A percentile compares a stretch with the other conserved stretches of the same genome.
Evolutionary conservation across 2,797 vertebrate species (phyloP).

Genomic region (Danio aesculapii): DNA sequence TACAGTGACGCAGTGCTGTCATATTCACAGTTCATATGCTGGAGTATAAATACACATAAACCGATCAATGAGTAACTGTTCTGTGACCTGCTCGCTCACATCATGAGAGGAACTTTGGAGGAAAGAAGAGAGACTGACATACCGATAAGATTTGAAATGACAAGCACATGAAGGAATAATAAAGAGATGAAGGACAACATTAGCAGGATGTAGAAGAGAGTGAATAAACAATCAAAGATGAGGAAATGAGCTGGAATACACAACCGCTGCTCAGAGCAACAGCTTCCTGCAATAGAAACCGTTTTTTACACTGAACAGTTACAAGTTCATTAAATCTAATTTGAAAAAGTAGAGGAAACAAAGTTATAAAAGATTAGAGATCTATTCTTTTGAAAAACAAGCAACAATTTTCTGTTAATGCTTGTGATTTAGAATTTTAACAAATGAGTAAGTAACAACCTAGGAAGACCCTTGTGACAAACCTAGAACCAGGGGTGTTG

Average conservation of each 20-base stretch:
- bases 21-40: conserved; percentile 25
- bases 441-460: background rate
- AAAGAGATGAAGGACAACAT: conserved; percentile 9
- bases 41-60: conserved; percentile 24
- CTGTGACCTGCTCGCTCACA: conserved; percentile 6
- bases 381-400: background rate
- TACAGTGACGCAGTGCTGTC: conserved; percentile 1
- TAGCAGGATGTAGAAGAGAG: conserved; percentile 4
- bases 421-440: background rate
- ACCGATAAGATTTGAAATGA: background rate
- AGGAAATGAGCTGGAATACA: background rate
- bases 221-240: background rate
- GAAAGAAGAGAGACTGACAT: background rate
- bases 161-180: background rate
- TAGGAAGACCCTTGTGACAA: background rate
- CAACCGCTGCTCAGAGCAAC: background rate
- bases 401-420: background rate
- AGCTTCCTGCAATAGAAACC: background rate
- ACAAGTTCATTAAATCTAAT: background rate
- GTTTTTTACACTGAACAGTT: too few species aligned
- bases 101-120: conserved; percentile 12
- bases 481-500: too few species aligned
- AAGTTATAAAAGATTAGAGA: background rate
- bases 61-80: conserved; percentile 25
- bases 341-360: background rate